Conservation (phyloP, 2,888 invertebrate species). For the Anarsia innoxiella region DNA sequence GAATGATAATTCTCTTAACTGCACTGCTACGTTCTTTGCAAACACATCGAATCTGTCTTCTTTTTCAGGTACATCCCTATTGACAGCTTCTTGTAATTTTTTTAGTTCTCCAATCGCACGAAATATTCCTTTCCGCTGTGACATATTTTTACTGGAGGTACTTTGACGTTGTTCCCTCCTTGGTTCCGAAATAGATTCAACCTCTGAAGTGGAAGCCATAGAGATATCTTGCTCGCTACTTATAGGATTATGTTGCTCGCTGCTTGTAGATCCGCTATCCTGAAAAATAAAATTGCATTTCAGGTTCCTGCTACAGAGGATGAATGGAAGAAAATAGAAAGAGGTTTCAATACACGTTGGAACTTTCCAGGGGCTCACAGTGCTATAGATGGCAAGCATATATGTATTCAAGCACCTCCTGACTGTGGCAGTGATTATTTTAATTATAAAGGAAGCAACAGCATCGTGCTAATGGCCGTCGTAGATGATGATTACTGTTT, state of each 20-base stretch:
- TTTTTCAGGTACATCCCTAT: no score
- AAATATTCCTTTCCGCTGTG: no score
- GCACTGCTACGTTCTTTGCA: no score
- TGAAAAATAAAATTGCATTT: constrained; percentile 12
- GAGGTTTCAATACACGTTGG: constrained; percentile 7
- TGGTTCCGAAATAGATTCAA: constrained; percentile 16
- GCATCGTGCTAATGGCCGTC: constrained; percentile 15
- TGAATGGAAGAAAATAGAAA: constrained; percentile 10
- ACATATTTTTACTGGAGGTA: no score
- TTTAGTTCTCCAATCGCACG: no score
- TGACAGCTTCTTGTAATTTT: no score
- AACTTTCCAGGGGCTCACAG: constrained; percentile 14
- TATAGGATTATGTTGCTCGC: constrained; percentile 16
- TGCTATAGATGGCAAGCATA: constrained; percentile 18
- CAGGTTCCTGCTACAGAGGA: not conserved
- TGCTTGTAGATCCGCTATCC: constrained; percentile 14
- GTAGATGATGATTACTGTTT: constrained; percentile 18
- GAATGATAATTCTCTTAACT: no score
- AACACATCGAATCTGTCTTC: no score
- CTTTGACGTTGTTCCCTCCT: no score
- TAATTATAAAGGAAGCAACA: constrained; percentile 17
- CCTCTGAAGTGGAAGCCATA: constrained; percentile 16
- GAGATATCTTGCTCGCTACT: constrained; percentile 15
- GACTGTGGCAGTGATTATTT: constrained; percentile 17
- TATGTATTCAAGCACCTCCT: constrained; percentile 15